Conservation (phyloP, 2,888 invertebrate genomes). For the Rhagonycha lutea region DNA sequence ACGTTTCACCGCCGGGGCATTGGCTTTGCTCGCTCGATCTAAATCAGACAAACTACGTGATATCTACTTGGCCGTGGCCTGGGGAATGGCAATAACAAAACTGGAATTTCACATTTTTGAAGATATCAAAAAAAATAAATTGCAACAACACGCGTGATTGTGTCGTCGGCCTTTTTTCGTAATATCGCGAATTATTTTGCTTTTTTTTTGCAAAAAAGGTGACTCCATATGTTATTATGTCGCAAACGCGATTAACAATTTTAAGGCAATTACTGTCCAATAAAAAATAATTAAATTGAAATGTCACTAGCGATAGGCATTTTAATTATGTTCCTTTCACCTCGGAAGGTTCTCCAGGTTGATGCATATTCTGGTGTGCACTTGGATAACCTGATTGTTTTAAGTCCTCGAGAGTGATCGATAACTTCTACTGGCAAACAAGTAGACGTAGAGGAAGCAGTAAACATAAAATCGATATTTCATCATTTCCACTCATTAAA, state of each 20-base stretch:
- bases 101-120: background rate
- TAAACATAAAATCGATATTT: background rate
- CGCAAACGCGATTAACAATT: background rate
- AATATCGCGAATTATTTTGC: no score
- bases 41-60: constrained; percentile 29
- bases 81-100: constrained; percentile 11
- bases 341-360: background rate
- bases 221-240: background rate
- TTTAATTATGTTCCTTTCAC: background rate
- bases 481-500: background rate
- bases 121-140: background rate
- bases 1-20: constrained; percentile 33
- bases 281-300: background rate
- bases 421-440: background rate
- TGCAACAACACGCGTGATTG: background rate
- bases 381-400: background rate
- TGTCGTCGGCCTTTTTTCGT: background rate
- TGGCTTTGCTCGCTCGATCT: constrained; percentile 28
- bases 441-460: background rate
- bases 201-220: background rate
- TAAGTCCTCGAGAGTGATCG: background rate
- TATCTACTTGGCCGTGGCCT: constrained; percentile 29
- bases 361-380: background rate
- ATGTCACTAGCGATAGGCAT: background rate
- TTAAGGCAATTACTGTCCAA: background rate